These are phyloP conservation scores for Diadema setosum DNA, from an alignment of 35 echinoderm and acorn worm genomes.

Conservation along the genomic window DNA sequence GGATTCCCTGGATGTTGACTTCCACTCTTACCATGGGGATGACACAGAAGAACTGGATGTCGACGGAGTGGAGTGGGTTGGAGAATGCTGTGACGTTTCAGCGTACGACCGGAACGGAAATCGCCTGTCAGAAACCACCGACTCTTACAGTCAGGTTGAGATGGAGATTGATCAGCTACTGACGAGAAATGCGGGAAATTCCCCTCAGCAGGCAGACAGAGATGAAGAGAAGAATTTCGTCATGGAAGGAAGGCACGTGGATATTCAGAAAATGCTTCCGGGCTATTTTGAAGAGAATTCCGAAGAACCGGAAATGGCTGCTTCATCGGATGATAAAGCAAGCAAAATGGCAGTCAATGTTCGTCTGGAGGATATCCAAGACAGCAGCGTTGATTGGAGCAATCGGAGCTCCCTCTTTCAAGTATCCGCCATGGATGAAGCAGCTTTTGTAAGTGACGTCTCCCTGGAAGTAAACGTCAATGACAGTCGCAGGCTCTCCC, in stretches of 20 bases:
- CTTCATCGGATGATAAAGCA: too few relatives aligned
- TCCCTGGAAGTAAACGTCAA: background rate
- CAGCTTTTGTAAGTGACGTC: conserved; percentile 13
- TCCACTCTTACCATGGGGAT: background rate
- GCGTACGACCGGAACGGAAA: too few relatives aligned
- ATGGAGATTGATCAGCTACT: background rate
- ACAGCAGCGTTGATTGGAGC: too few relatives aligned
- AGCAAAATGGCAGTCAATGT: too few relatives aligned
- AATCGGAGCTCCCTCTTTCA: background rate
- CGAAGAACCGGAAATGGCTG: too few relatives aligned
- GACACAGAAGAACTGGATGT: background rate
- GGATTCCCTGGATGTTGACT: background rate
- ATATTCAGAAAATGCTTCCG: background rate
- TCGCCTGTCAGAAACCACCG: too few relatives aligned
- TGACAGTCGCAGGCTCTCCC: background rate
- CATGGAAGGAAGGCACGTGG: background rate
- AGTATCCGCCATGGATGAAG: background rate
- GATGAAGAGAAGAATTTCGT: background rate
- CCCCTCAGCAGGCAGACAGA: background rate
- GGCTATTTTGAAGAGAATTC: too few relatives aligned
- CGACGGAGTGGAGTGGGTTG: background rate
- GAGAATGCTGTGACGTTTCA: too few relatives aligned
- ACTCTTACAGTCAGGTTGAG: too few relatives aligned
- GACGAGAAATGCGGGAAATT: background rate
- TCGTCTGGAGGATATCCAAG: too few relatives aligned